Evolutionary conservation across 2,113 vertebrate genomes (phyloP).

Genomic region (Condylura cristata): DNA sequence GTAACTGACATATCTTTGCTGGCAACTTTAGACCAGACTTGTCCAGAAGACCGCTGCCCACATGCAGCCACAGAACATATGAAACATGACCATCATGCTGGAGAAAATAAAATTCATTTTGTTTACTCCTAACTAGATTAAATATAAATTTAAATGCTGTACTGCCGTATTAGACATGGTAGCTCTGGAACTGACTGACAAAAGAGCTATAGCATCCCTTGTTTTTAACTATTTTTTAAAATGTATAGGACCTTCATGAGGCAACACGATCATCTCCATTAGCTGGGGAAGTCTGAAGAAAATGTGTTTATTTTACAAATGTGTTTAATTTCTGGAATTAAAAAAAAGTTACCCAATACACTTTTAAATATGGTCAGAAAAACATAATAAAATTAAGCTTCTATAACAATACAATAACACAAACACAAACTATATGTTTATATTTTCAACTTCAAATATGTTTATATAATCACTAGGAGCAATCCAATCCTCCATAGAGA

Average conservation of each 20-base stretch:
- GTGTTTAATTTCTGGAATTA: not conserved
- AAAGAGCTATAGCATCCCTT: constrained; percentile 81
- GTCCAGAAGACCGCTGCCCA: not conserved
- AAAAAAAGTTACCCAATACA: not conserved
- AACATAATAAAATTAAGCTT: constrained; percentile 13
- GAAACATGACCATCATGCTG: not conserved
- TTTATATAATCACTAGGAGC: not conserved
- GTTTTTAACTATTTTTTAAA: constrained; percentile 77
- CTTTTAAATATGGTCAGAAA: not conserved
- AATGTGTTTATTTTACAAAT: constrained; percentile 80
- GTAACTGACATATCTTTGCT: constrained; percentile 55
- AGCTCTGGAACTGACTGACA: constrained; percentile 77
- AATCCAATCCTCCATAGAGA: not conserved
- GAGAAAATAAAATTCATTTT: not conserved
- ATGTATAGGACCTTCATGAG: not conserved
- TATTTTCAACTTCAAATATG: not conserved
- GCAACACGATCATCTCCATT: not conserved
- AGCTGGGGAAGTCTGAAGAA: constrained; percentile 71
- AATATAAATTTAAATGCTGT: not conserved
- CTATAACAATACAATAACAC: not conserved
- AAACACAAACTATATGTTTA: not conserved
- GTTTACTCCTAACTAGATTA: not conserved
- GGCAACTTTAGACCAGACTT: not conserved
- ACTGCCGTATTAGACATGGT: not conserved
- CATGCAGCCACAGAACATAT: not conserved